Conservation (phyloP, 2,797 vertebrate genomes). For the Xenops minutus region DNA sequence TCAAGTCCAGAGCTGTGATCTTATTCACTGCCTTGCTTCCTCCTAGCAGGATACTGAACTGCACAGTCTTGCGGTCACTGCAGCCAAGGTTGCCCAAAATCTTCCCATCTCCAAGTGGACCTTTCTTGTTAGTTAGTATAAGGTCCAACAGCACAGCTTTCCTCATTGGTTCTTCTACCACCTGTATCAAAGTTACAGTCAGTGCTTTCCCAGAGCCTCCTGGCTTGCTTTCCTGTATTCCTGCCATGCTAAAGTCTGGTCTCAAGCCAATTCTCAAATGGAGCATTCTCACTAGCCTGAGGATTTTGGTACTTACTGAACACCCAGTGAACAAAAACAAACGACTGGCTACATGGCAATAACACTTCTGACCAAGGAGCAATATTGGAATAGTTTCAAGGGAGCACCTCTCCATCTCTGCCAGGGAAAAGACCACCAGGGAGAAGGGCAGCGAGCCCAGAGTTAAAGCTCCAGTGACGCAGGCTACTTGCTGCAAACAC, state of each 20-base stretch:
- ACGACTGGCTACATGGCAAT: not conserved
- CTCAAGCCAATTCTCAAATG: not conserved
- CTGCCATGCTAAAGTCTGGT: not conserved
- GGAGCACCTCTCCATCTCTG: not conserved
- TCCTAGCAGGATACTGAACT: not conserved
- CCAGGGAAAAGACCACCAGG: not conserved
- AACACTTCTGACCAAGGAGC: not conserved
- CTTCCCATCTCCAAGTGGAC: not conserved
- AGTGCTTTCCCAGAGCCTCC: not conserved
- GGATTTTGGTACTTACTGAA: not conserved
- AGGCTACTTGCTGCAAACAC: not conserved
- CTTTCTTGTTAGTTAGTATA: not conserved
- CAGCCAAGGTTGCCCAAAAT: not conserved
- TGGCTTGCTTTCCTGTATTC: not conserved
- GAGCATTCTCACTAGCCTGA: not conserved
- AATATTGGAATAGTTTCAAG: accelerated
- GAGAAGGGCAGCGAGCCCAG: not conserved
- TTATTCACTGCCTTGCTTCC: not conserved
- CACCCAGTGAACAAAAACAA: not conserved
- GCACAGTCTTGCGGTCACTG: not conserved
- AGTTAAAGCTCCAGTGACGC: not conserved
- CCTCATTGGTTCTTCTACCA: not conserved
- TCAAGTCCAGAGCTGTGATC: not conserved
- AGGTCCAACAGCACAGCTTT: not conserved
- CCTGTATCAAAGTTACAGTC: not conserved